Base-by-base conservation (phyloP, 2,113 vertebrate genomes). In the Trogon surrucura region DNA sequence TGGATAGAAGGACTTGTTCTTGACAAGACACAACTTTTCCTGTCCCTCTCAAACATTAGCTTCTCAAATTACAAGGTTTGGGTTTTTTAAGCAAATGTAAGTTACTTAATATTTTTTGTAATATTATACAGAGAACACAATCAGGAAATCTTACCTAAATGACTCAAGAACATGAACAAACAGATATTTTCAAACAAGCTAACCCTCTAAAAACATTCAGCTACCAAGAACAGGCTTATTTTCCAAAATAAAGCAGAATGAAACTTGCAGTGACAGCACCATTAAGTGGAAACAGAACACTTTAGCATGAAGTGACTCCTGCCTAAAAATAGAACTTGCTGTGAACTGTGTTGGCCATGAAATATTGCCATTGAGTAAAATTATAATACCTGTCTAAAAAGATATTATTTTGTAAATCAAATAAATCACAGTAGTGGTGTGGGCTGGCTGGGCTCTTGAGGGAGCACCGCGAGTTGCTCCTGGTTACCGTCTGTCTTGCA, bases 141-240 rank as follows among this genome's bases (percentile, higher is more conserved):
- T 5, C 32, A 38, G 16, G 5, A 45, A 45, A 14, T 11, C 16
- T 48, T 5, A 16, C 17, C 29, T 61, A 23, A 53, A 12, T 7
- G 5, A 58, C 27, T 1, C 0, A 2, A 29, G 32, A 73, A 53
- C 3, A 18, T 45, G 29, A 84, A 41, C 10, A 44, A 38, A 57
- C 12, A 20, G 12, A 53, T 50, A 27, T 17, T 29, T 60, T 25
- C 38, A 25, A 66, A 51, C 23, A 48, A 53, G 38, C 29, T 18
- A 34, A 48, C 32, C 2, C 13, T 41, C 51, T 29, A 38, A n/a
- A 48, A 73, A 53, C 6, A 22, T 18, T 66, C 38, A 48, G 23
- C 23, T 30, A 60, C 21, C 8, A 56, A 30, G 9, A 27, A 54
- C 54, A 29, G 32, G 41, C 2, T 10, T 2, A 3, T 51, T 69